Evolutionary conservation across 2,113 vertebrate genomes (phyloP).

Genomic region (Perognathus longimembris): DNA sequence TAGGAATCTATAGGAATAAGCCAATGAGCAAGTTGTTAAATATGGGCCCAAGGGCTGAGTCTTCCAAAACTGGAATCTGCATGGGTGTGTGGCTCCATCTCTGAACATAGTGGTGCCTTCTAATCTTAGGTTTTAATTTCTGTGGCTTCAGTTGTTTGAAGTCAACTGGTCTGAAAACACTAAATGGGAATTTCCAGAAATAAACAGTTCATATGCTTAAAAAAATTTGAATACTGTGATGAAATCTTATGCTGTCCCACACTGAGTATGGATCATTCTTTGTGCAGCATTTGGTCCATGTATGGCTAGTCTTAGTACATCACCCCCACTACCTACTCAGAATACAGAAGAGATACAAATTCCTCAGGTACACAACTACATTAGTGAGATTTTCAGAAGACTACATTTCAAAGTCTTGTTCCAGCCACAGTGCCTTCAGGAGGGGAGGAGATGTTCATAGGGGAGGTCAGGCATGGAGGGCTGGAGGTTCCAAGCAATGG

Average conservation of each 20-base stretch:
- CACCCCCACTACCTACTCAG: neutral
- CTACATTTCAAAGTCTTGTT: neutral
- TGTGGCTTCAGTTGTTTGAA: no score
- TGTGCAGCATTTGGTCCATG: no score
- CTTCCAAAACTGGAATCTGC: neutral
- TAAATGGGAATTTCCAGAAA: no score
- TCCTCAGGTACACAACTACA: neutral
- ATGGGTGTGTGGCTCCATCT: rapidly evolving
- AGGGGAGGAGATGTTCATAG: neutral
- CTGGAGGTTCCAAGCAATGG: no score
- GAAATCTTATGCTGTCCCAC: no score
- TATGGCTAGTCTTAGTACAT: neutral
- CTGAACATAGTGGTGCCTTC: no score
- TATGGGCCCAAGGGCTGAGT: neutral
- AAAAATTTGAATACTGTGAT: no score
- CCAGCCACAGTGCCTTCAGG: neutral
- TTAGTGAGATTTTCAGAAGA: neutral
- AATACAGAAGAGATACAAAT: neutral
- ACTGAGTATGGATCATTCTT: no score
- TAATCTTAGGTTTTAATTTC: neutral
- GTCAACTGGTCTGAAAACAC: no score
- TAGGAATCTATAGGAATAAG: neutral
- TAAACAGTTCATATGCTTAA: no score
- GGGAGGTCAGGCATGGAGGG: neutral
- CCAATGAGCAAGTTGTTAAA: neutral